Evolutionary conservation across 2,888 invertebrate species (phyloP), one percentile per base, ranked within the genome.

Genomic region (Magallana nippona): DNA sequence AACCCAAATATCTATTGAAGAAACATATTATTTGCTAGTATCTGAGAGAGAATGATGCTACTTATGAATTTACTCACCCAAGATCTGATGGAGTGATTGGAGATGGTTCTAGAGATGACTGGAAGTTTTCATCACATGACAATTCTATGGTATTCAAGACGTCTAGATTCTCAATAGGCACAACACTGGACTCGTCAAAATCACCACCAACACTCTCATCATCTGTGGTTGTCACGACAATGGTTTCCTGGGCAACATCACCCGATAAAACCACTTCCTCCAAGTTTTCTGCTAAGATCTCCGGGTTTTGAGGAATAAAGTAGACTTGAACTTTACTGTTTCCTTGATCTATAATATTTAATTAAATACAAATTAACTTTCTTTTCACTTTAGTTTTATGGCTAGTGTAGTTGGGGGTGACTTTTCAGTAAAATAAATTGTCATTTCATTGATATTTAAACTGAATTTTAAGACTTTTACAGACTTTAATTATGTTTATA

Each of bases 211-310:
- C 71, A 11, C 71, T 71, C 5, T 71, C 71, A 27, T 71, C 71
- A 71, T 71, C 71, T 11, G 71, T 71, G 32, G 71, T 27, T 71
- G 79, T 79, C 22, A 57, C 57, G 17, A 79, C 57, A 57, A 79
- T 5, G 0, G 79, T 79, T 79, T 79, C 79, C 79, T 79, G 57
- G 55, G 78, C 78, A 78, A 79, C 57, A 79, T 79, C 79, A 17
- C 55, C 57, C 15, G 79, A 79, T 79, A 79, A 22, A 27, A 79
- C 79, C 27, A 79, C 79, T 57, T 79, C 79, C 22, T 57, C 79
- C n/a, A 57, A 56, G 19, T 19, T 27, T 13, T 56, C 27, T 15
- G 22, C 71, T 13, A 32, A 17, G 71, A 71, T 22, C 32, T 27
- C 71, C 32, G 71, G 71, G 27, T 32, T 71, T 27, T 15, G 32